Evolutionary conservation across 64 coral and sea anemone species (phyloP), one percentile per base, ranked within the genome.

Genomic region (Porites australiensis): DNA sequence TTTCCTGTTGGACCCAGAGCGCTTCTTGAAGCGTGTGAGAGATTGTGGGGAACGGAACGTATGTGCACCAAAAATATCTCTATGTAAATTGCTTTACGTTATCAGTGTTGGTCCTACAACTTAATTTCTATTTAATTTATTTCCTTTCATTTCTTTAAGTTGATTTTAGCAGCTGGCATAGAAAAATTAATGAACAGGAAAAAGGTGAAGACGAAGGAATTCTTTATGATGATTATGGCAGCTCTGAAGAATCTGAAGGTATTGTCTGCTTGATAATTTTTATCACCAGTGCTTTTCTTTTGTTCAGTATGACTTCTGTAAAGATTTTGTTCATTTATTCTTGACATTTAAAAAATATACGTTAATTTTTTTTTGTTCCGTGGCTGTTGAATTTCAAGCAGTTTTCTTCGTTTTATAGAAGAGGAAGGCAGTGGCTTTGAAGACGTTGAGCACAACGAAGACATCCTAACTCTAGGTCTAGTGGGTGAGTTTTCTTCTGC

Each of bases 231-330:
- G 93, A 95, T 45, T 86, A 93, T 50, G 88, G 83, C 13, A 92
- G 81, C 53, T 95, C 96, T 55, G 96, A 96, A 49, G 94, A 98
- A n/a, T 95, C 94, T 73, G 94, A 98, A 93, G 96, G 94, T 95
- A 73, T 63, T 15, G 0, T 58, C 8, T n/a, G 27, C 45, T 3
- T 8, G 18, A 2, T 22, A 18, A 16, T 50, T 13, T 70, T 57
- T 13, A 82, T 22, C 21, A 16, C 6, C 48, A 9, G 4, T 1
- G 12, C 12, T 57, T 57, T 57, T 9, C 7, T 57, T 7, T 57
- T 12, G 12, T 7, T 57, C 54, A 5, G 54, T 57, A 5, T 7
- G 12, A 57, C 7, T 57, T 57, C 12, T 57, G 54, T 9, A 57
- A 57, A 55, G 12, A 57, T 9, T 9, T 57, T 57, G 54, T 57